phyloP scores from a whole-genome alignment of 2,797 vertebrate species.

The Iguana delicatissima region DNA sequence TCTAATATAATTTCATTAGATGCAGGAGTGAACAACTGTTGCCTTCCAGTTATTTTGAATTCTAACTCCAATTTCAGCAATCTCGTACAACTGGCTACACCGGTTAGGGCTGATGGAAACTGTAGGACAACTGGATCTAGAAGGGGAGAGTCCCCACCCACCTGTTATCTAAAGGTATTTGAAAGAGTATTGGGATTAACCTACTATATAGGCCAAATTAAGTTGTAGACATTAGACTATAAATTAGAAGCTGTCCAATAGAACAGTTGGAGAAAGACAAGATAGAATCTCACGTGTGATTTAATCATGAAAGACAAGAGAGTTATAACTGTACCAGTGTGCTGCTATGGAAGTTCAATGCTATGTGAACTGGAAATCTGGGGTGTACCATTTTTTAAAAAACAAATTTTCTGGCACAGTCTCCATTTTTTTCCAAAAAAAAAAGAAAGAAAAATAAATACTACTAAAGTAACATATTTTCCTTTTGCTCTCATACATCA shows the following conservation, averaged over 20 bases:
- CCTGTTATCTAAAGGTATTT: too few species aligned
- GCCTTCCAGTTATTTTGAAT: too few species aligned
- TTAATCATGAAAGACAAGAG: background rate
- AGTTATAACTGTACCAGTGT: background rate
- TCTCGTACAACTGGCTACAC: too few species aligned
- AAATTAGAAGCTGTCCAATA: background rate
- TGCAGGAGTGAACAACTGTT: too few species aligned
- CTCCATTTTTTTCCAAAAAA: background rate
- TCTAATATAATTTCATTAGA: background rate
- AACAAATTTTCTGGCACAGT: too few species aligned
- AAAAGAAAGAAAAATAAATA: background rate
- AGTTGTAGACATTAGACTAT: background rate
- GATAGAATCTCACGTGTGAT: background rate
- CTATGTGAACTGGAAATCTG: background rate
- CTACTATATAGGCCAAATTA: background rate
- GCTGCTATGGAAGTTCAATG: background rate
- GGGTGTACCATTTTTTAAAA: background rate
- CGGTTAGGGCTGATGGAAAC: background rate
- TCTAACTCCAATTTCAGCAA: too few species aligned
- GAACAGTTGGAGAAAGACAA: background rate
- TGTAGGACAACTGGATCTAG: background rate
- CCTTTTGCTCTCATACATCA: background rate
- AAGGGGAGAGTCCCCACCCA: background rate
- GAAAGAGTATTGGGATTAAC: background rate
- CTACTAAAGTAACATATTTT: background rate